These are phyloP conservation scores for Coregonus clupeaformis DNA, from an alignment of 2,113 vertebrate species.

Conservation along the genomic window DNA sequence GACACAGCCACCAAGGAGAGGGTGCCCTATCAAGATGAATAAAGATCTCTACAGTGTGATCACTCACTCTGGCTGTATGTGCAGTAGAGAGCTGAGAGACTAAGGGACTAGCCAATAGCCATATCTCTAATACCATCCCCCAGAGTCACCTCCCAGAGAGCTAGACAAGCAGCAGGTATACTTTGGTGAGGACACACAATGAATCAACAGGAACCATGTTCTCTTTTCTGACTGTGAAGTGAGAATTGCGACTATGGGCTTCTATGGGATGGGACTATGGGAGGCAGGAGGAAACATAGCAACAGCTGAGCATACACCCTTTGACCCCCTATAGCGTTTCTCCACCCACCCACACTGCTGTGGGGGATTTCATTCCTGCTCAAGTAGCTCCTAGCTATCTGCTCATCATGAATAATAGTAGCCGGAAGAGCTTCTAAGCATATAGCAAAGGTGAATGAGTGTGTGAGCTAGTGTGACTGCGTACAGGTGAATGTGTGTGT, in stretches of 20 bases:
- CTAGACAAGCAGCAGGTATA: background rate
- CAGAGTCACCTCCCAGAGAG: background rate
- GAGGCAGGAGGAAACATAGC: background rate
- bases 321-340: background rate
- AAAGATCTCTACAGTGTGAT: background rate
- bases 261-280: no score
- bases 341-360: background rate
- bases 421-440: background rate
- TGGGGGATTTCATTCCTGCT: background rate
- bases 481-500: background rate
- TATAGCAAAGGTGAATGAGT: background rate
- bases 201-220: background rate
- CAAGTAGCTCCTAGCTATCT: background rate
- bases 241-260: background rate
- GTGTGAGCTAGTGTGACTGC: background rate
- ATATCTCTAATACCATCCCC: background rate
- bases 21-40: no score
- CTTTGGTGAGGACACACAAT: background rate
- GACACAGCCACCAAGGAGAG: conserved; percentile 22
- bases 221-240: background rate
- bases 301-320: conserved; percentile 10
- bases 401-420: background rate
- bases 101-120: no score
- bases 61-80: no score
- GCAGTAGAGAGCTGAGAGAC: no score